A percentile compares a stretch with the other conserved stretches of the same genome.
These are phyloP conservation scores for Drosophila eugracilis DNA, from an alignment of 1,140 invertebrate genomes.

Conservation along the genomic window DNA sequence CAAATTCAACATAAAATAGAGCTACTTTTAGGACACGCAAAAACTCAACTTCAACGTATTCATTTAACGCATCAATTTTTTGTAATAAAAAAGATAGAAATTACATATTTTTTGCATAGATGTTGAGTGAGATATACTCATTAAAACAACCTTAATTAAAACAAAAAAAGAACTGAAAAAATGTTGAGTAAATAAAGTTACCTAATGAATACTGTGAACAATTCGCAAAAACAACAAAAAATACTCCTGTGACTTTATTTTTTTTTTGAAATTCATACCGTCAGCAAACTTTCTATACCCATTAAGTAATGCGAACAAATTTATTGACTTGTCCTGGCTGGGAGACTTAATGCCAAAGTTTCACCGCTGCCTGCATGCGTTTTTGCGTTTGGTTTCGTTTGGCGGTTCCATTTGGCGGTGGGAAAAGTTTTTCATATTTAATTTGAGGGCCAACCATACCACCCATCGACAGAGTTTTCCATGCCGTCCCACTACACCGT, in stretches of 20 bases:
- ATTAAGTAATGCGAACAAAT: slow-evolving; percentile 50
- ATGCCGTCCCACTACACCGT: slow-evolving; percentile 13
- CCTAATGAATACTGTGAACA: not conserved
- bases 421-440: slow-evolving; percentile 80
- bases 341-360: slow-evolving; percentile 67
- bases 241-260: not conserved
- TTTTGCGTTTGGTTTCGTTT: slow-evolving; percentile 61
- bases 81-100: not conserved
- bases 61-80: not conserved
- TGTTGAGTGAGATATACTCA: not conserved
- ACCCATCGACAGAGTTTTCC: slow-evolving; percentile 20
- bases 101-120: not conserved
- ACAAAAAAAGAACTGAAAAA: not conserved
- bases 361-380: slow-evolving; percentile 42
- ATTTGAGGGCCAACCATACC: slow-evolving; percentile 55
- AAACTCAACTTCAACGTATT: not conserved
- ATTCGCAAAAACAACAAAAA: not conserved
- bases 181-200: not conserved
- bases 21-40: not conserved
- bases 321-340: slow-evolving; percentile 49
- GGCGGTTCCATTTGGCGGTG: slow-evolving; percentile 29
- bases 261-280: slow-evolving; percentile 9
- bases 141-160: slow-evolving; percentile 11
- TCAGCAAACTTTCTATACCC: slow-evolving; percentile 24
- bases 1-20: not conserved